phyloP scores from a whole-genome alignment of 1,140 invertebrate genomes.

The Diorhabda sublineata region DNA sequence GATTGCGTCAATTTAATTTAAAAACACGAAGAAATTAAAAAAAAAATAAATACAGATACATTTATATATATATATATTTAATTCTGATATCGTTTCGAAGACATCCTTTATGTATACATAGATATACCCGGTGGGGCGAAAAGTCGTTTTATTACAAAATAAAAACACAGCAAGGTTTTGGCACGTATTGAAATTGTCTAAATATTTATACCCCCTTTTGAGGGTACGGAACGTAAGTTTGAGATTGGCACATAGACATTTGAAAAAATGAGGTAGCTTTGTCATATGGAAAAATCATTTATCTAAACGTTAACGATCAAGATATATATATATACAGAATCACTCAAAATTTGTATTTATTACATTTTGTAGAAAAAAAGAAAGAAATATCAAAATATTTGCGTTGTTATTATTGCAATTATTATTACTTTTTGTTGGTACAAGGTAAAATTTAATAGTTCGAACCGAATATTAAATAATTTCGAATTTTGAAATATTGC shows the following conservation, averaged over 20 bases:
- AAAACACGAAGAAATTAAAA: too few species aligned
- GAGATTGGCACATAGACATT: slow-evolving; percentile 41
- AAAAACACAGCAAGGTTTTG: slow-evolving; percentile 25
- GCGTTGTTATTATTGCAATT: slow-evolving; percentile 42
- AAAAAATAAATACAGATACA: too few species aligned
- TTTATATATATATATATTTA: too few species aligned
- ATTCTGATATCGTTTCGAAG: neutral
- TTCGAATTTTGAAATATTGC: too few species aligned
- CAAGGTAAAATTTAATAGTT: slow-evolving; percentile 8
- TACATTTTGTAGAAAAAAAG: slow-evolving; percentile 28
- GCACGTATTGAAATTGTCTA: slow-evolving; percentile 23
- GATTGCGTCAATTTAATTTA: too few species aligned
- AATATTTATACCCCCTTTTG: slow-evolving; percentile 11
- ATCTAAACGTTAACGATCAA: slow-evolving; percentile 32
- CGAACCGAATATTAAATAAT: too few species aligned
- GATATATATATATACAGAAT: slow-evolving; percentile 26
- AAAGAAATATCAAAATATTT: slow-evolving; percentile 41
- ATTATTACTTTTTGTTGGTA: slow-evolving; percentile 36
- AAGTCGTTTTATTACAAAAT: slow-evolving; percentile 18
- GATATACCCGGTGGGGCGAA: slow-evolving; percentile 6
- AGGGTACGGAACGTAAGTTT: slow-evolving; percentile 21
- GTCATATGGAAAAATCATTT: slow-evolving; percentile 37
- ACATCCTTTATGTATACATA: neutral
- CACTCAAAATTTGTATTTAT: slow-evolving; percentile 26
- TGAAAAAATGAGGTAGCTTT: slow-evolving; percentile 44